Base-by-base conservation (phyloP, 1,140 invertebrate genomes). In the Wasmannia auropunctata region DNA sequence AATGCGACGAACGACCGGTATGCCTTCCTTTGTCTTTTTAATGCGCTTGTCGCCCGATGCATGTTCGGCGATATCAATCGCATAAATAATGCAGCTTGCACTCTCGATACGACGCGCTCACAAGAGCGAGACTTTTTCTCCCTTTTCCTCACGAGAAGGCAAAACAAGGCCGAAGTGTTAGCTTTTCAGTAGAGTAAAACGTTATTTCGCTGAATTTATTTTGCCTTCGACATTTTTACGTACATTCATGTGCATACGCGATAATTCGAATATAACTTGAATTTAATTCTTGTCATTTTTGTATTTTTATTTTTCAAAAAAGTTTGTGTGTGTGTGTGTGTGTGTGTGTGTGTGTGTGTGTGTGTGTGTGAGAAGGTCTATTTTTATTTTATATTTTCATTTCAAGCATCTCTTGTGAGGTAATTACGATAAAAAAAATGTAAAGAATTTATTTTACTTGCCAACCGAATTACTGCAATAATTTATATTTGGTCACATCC, bases 61-160 rank as follows among this genome's bases (percentile, higher is more conserved):
- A 8, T 43, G 63, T 54, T 31, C 16, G 25, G 7, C n/a, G 19
- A 72, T 80, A 69, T 74, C 8, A 37, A 58, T 72, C 37, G 25
- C 31, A 83, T 58, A 72, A 83, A 81, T 56, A 81, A 72, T 81
- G 79, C 65, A 81, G 25, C 22, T 22, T 28, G 37, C 34, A 16
- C 22, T 54, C 7, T 22, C 16, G 62, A 54, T 80, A 14, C 58
- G 10, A 60, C 5, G 28, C 43, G n/a, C 22, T 70, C 11, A 11
- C 10, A 74, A 72, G 25, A 74, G 16, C 37, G 65, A 19, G 46
- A 25, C 14, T 31, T 60, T n/a, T 83, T 56, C 37, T 46, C 65
- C 14, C 0, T 46, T 72, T 58, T 58, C 10, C 16, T 46, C n/a
- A n/a, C n/a, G n/a, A 40, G 3, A 70, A 40, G 25, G n/a, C 11